These are phyloP conservation scores for Dryocosmus kuriphilus DNA, from an alignment of 2,888 invertebrate species.

Conservation along the genomic window DNA sequence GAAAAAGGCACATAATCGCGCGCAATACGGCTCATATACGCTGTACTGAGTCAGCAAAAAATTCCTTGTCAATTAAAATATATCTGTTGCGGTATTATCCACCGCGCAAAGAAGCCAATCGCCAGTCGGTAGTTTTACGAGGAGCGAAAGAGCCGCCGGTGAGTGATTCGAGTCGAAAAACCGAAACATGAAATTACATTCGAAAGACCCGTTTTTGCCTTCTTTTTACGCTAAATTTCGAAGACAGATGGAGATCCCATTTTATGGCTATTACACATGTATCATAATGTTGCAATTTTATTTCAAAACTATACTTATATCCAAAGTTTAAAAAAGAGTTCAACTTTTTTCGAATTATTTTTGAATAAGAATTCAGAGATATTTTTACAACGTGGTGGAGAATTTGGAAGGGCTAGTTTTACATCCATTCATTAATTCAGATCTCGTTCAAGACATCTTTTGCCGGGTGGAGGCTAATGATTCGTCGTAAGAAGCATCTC, in stretches of 20 bases:
- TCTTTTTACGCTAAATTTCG: slow-evolving; percentile 34
- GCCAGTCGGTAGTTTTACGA: slow-evolving; percentile 38
- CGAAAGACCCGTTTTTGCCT: slow-evolving; percentile 33
- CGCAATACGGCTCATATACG: slow-evolving; percentile 32
- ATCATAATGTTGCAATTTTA: slow-evolving; percentile 24
- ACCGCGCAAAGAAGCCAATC: slow-evolving; percentile 39
- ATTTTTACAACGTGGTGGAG: slow-evolving; percentile 5
- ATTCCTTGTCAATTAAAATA: slow-evolving; percentile 39
- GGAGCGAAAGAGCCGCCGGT: slow-evolving; percentile 40
- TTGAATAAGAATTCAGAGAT: neutral
- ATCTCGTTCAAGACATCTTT: slow-evolving; percentile 49
- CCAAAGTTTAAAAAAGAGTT: neutral
- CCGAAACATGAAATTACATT: slow-evolving; percentile 40
- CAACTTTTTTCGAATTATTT: neutral
- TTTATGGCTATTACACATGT: slow-evolving; percentile 25
- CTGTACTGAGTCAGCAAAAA: slow-evolving; percentile 22
- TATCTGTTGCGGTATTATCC: slow-evolving; percentile 39
- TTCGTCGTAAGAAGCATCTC: slow-evolving; percentile 54
- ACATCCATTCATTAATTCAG: slow-evolving; percentile 54
- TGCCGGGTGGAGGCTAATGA: slow-evolving; percentile 22
- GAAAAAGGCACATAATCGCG: slow-evolving; percentile 39
- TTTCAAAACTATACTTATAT: neutral
- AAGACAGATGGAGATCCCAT: slow-evolving; percentile 31
- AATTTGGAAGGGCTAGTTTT: neutral
- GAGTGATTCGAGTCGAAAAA: slow-evolving; percentile 36